A percentile compares a stretch with the other conserved stretches of the same genome.
These are phyloP conservation scores for Podilymbus podiceps DNA, from an alignment of 2,113 vertebrate genomes.

Conservation along the genomic window DNA sequence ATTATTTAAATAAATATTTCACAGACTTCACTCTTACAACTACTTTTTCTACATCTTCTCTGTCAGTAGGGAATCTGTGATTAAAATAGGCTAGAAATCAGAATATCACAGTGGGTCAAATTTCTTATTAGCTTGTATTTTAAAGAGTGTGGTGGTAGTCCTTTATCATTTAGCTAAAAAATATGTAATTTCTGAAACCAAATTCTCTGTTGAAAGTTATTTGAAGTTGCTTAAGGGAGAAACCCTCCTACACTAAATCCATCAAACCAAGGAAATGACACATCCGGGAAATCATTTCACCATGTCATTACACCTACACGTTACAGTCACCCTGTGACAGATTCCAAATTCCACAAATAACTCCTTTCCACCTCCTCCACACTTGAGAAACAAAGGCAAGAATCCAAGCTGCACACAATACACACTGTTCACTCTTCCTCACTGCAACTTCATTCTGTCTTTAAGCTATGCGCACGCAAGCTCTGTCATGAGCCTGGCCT, in stretches of 20 bases:
- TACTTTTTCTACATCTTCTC: background rate
- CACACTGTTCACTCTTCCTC: background rate
- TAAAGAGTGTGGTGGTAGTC: background rate
- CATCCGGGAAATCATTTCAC: background rate
- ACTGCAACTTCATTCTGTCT: background rate
- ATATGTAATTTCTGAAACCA: background rate
- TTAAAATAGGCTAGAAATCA: background rate
- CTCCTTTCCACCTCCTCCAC: background rate
- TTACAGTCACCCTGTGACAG: background rate
- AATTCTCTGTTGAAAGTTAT: background rate
- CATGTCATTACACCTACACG: background rate
- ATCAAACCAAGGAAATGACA: conserved; percentile 11
- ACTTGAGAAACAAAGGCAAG: background rate
- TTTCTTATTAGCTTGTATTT: background rate
- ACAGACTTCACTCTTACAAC: background rate
- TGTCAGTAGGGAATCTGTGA: background rate
- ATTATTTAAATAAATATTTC: background rate
- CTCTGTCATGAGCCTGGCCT: background rate
- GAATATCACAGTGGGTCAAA: background rate
- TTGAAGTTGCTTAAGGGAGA: background rate
- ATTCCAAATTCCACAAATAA: background rate
- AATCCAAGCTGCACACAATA: background rate
- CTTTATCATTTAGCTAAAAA: background rate
- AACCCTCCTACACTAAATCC: background rate
- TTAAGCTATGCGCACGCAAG: background rate